Percentiles rank a stretch among this genome's conserved stretches.
These are phyloP conservation scores for Actinemys pallida DNA, from an alignment of 2,113 vertebrate genomes.

Conservation along the genomic window DNA sequence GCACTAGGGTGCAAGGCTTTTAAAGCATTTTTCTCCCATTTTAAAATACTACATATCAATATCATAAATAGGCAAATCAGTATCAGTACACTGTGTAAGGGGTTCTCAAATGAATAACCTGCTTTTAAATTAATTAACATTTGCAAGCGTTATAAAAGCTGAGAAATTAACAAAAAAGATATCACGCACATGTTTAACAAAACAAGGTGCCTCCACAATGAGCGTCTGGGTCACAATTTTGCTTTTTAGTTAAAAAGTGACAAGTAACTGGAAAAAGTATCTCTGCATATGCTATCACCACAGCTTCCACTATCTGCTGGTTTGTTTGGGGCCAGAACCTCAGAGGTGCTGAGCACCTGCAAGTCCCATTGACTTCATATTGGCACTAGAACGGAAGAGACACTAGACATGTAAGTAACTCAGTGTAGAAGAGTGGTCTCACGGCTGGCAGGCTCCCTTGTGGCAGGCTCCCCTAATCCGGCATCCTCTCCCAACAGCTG, in stretches of 20 bases:
- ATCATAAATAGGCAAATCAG: neutral
- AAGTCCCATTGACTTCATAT: neutral
- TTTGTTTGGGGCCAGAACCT: neutral
- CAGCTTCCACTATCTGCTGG: neutral
- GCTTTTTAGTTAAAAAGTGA: neutral
- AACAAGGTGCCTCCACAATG: neutral
- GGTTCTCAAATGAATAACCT: neutral
- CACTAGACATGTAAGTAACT: neutral
- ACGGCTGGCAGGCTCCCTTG: neutral
- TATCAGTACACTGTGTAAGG: neutral
- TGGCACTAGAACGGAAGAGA: neutral
- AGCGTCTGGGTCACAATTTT: neutral
- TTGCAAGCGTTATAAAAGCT: neutral
- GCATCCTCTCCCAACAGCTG: neutral
- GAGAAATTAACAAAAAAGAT: neutral
- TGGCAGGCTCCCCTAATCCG: neutral
- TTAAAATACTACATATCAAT: neutral
- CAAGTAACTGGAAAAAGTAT: neutral
- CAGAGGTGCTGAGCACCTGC: neutral
- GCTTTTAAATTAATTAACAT: neutral
- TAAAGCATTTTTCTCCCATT: neutral
- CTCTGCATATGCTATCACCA: neutral
- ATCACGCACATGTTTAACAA: neutral
- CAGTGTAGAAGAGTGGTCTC: neutral
- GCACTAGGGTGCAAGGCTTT: neutral